phyloP scores from a whole-genome alignment of 1,140 invertebrate genomes.

The Lasioglossum baleicum region DNA sequence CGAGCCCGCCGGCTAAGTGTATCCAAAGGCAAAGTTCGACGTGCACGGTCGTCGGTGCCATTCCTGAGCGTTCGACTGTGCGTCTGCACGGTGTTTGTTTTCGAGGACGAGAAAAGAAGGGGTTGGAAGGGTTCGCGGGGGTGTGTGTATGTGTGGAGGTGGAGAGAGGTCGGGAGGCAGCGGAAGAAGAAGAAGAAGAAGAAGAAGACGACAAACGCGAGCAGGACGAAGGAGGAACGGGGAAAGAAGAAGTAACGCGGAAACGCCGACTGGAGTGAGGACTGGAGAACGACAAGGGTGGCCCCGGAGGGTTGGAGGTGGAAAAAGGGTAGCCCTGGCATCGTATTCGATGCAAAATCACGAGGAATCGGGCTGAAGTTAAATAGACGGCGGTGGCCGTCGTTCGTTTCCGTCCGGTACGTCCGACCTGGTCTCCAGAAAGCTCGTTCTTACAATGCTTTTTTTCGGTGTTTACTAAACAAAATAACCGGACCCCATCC shows the following conservation, averaged over 20 bases:
- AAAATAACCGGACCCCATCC: conserved; percentile 16
- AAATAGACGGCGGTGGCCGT: conserved; percentile 64
- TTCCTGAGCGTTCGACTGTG: conserved; percentile 44
- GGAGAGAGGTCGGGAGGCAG: no score
- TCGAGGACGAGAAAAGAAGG: conserved; percentile 44
- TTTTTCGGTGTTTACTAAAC: conserved; percentile 54
- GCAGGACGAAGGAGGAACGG: neutral
- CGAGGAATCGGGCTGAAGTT: conserved; percentile 60
- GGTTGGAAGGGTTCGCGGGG: neutral
- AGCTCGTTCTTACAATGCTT: conserved; percentile 41
- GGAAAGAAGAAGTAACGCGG: conserved; percentile 40
- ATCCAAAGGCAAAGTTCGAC: conserved; percentile 67
- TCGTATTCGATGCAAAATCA: conserved; percentile 63
- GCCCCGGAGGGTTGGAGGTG: neutral
- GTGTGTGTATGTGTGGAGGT: no score
- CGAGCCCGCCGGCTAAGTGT: conserved; percentile 59
- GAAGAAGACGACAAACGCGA: neutral
- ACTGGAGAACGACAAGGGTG: neutral
- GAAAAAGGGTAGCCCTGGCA: conserved; percentile 11
- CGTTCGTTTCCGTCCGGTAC: conserved; percentile 46
- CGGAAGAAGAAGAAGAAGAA: neutral
- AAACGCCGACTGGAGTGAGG: conserved; percentile 20
- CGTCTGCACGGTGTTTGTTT: conserved; percentile 69
- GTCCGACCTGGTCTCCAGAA: conserved; percentile 22
- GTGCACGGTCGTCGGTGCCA: conserved; percentile 50